Evolutionary conservation across 1,140 invertebrate genomes (phyloP), one percentile per base, ranked within the genome.

Genomic region (Zeugodacus cucurbitae): DNA sequence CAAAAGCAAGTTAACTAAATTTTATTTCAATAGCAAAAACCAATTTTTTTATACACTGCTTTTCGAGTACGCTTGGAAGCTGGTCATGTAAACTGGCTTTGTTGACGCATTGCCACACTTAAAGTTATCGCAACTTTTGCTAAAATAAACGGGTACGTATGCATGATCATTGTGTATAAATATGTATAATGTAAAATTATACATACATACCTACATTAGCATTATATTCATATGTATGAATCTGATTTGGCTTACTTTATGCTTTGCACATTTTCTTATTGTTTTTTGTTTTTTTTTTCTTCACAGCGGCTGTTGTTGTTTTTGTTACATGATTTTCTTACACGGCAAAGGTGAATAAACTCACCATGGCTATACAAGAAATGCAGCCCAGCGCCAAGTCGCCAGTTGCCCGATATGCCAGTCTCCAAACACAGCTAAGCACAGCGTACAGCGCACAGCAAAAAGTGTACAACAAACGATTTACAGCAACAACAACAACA

Each of bases 301-400:
- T 82, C 41, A n/a, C 44, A 82, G 32, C 7, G 67, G 32, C 87
- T 82, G 87, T 88, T 88, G 87, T 88, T 82, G 87, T 88, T 88
- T 74, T 82, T 88, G 78, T 88, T 88, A 70, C 82, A 64, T 62
- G 78, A 88, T 82, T 88, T 82, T 64, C 88, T 88, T 88, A 88
- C 78, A 88, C 88, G 86, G 78, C 88, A 82, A 82, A 82, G 74
- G 37, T 82, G 41, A 82, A 82, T 82, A 82, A 82, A 44, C 74
- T 82, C 74, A 29, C 74, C 74, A 82, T 82, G 74, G 74, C 74
- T 82, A 82, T 41, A 82, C 74, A 44, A 82, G 74, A 48, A 82
- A 82, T 34, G 74, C 41, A 82, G 74, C 74, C 32, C 64, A 70
- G 64, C 64, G 26, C 48, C 64, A 70, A 70, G 32, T 70, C 64